Percentiles rank a stretch among this genome's conserved stretches.
Evolutionary conservation across 1,140 invertebrate genomes (phyloP).

Genomic region (Orchestia grillus): DNA sequence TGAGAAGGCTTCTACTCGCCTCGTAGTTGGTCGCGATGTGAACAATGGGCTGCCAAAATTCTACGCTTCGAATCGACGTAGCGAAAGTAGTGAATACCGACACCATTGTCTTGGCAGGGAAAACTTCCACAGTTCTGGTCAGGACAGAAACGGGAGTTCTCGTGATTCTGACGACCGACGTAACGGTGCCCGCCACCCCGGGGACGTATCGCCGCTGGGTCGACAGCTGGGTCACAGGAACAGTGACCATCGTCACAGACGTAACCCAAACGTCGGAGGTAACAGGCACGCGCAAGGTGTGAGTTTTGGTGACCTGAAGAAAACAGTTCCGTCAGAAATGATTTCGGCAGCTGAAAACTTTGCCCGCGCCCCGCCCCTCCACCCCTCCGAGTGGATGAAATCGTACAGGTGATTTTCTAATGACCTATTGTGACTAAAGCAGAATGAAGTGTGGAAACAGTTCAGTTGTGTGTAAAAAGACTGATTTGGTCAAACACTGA

Average conservation of each 20-base stretch:
- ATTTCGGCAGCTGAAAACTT: too few relatives aligned
- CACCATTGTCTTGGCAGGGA: slow-evolving; percentile 1
- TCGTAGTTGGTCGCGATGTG: slow-evolving; percentile 32
- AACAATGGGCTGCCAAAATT: slow-evolving; percentile 31
- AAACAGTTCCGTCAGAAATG: too few relatives aligned
- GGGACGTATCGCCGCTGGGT: not conserved
- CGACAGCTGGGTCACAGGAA: not conserved
- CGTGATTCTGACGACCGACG: not conserved
- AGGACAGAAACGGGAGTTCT: not conserved
- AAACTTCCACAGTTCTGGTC: not conserved
- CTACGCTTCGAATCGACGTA: not conserved
- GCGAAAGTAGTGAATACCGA: slow-evolving; percentile 8
- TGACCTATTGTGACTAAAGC: too few relatives aligned
- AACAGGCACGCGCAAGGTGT: not conserved
- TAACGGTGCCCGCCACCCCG: not conserved
- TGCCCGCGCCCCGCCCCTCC: too few relatives aligned
- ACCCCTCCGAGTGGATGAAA: too few relatives aligned
- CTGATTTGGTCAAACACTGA: too few relatives aligned
- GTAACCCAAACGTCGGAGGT: slow-evolving; percentile 45
- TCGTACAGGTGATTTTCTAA: too few relatives aligned
- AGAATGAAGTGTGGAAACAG: too few relatives aligned
- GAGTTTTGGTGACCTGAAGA: slow-evolving; percentile 21
- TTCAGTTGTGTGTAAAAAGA: too few relatives aligned
- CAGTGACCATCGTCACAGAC: not conserved
- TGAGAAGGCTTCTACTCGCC: not conserved